These are phyloP conservation scores for Hucho hucho DNA, from an alignment of 2,113 vertebrate species.

Conservation along the genomic window DNA sequence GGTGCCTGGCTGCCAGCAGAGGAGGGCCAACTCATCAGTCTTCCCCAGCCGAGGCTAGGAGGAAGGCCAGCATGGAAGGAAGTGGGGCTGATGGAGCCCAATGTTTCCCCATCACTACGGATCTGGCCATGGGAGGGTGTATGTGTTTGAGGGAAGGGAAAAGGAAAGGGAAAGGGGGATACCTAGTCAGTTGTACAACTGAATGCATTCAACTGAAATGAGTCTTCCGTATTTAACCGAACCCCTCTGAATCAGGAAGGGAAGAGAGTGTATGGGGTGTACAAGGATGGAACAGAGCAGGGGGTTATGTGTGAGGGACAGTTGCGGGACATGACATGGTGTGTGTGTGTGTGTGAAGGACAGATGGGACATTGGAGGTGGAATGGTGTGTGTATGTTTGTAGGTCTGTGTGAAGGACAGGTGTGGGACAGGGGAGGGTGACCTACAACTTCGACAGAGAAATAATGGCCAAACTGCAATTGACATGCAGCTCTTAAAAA, in stretches of 20 bases:
- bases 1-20: conserved; percentile 29
- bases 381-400: background rate
- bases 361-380: background rate
- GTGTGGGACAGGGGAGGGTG: too few species aligned
- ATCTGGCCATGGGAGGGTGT: conserved; percentile 6
- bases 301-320: conserved; percentile 2
- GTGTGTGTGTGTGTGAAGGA: background rate
- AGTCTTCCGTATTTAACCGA: too few species aligned
- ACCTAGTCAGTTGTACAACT: too few species aligned
- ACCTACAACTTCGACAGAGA: too few species aligned
- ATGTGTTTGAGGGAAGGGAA: background rate
- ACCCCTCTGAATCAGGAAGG: background rate
- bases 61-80: conserved; percentile 58
- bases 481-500: too few species aligned
- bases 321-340: background rate
- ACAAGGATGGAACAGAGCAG: background rate
- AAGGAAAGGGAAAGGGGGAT: background rate
- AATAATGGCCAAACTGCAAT: background rate
- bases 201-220: too few species aligned
- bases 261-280: conserved; percentile 3
- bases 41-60: conserved; percentile 79
- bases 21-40: conserved; percentile 80
- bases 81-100: conserved; percentile 39
- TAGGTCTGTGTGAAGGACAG: background rate
- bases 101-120: conserved; percentile 67